These are phyloP conservation scores for Esox masquinongy DNA, from an alignment of 2,797 vertebrate species.

Conservation along the genomic window DNA sequence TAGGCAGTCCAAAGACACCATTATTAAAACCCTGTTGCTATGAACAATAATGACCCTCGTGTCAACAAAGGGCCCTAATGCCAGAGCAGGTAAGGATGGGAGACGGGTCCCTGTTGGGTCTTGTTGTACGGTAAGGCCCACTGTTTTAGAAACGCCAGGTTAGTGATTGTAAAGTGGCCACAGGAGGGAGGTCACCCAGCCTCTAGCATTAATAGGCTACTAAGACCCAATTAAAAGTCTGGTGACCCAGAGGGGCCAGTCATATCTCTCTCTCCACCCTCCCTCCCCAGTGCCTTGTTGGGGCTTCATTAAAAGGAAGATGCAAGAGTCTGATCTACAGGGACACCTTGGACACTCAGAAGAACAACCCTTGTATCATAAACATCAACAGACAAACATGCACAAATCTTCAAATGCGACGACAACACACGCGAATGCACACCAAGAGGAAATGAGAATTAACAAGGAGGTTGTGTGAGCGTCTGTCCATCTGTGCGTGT, in stretches of 20 bases:
- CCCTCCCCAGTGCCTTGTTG: conserved; percentile 44
- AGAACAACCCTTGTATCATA: conserved; percentile 30
- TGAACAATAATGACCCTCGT: conserved; percentile 37
- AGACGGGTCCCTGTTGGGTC: conserved; percentile 48
- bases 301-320: conserved; percentile 72
- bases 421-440: conserved; percentile 37
- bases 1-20: conserved; percentile 7
- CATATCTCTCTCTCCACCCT: conserved; percentile 25
- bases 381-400: conserved; percentile 45
- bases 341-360: conserved; percentile 66
- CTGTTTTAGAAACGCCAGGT: conserved; percentile 50
- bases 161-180: conserved; percentile 73
- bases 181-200: conserved; percentile 69
- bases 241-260: conserved; percentile 62
- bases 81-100: conserved; percentile 21
- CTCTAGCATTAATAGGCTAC: conserved; percentile 61
- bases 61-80: conserved; percentile 39
- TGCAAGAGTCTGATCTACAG: conserved; percentile 66
- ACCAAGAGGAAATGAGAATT: conserved; percentile 47
- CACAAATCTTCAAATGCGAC: conserved; percentile 26
- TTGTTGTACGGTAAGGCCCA: conserved; percentile 51
- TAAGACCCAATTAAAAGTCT: conserved; percentile 72
- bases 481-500: conserved; percentile 10
- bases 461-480: conserved; percentile 33
- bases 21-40: conserved; percentile 32